A percentile compares a stretch with the other conserved stretches of the same genome.
Conservation (phyloP, 2,797 vertebrate species). For the Sebastes nivosus region DNA sequence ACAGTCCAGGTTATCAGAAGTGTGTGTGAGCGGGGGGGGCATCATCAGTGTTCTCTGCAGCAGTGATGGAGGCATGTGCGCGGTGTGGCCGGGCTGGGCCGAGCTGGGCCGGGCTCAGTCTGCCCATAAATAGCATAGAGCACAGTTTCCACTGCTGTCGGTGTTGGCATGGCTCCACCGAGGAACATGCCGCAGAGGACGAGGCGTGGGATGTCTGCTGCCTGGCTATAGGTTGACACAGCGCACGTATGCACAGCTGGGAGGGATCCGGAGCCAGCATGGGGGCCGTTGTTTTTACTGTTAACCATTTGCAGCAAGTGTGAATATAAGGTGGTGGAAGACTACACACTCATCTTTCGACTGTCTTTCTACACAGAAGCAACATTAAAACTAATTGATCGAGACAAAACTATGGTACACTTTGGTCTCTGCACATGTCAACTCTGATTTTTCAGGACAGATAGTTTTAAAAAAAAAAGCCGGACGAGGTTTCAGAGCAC, state of each 20-base stretch:
- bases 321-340: not conserved
- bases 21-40: conserved; percentile 21
- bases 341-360: not conserved
- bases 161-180: conserved; percentile 66
- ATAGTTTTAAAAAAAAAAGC: not conserved
- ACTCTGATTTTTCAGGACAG: not conserved
- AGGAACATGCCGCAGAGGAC: conserved; percentile 71
- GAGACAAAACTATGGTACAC: not conserved
- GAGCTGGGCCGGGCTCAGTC: conserved; percentile 32
- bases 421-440: not conserved
- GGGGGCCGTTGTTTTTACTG: not conserved
- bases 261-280: not conserved
- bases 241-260: not conserved
- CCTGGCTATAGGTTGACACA: conserved; percentile 25
- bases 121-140: conserved; percentile 69
- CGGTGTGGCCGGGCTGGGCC: not conserved
- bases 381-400: not conserved
- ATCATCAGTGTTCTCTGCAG: conserved; percentile 49
- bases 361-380: not conserved
- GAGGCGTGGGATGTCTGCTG: conserved; percentile 61
- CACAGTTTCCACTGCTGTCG: conserved; percentile 58
- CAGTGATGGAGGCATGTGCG: conserved; percentile 27
- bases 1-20: not conserved
- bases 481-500: not conserved
- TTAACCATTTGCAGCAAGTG: not conserved